Conservation (phyloP, 1,140 invertebrate genomes). For the Drosophila oshimai region DNA sequence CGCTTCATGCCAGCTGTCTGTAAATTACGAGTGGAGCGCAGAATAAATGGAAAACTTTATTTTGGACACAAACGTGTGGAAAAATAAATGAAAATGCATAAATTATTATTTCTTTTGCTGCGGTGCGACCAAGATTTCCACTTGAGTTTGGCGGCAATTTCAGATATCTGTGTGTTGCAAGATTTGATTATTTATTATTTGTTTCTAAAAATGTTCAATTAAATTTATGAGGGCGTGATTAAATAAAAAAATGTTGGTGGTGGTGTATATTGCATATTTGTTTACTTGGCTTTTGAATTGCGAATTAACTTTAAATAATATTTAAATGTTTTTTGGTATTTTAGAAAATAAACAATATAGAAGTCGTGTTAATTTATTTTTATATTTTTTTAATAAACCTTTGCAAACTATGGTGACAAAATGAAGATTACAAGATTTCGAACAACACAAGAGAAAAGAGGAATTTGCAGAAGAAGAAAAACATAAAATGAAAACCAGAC, state of each 20-base stretch:
- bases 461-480: no score
- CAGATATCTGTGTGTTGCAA: conserved; percentile 14
- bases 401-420: no score
- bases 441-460: no score
- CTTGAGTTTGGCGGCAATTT: not conserved
- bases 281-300: no score
- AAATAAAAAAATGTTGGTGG: not conserved
- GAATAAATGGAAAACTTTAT: conserved; percentile 41
- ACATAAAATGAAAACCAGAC: no score
- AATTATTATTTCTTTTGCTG: conserved; percentile 27
- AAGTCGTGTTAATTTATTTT: no score
- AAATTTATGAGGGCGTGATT: not conserved
- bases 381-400: no score
- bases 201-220: not conserved
- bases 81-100: conserved; percentile 44
- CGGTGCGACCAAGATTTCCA: conserved; percentile 12
- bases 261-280: not conserved
- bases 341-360: not conserved
- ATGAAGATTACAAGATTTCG: no score
- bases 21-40: conserved; percentile 53
- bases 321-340: not conserved
- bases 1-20: conserved; percentile 15
- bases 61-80: conserved; percentile 18
- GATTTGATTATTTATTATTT: conserved; percentile 27
- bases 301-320: no score